Percentiles rank a stretch among this genome's conserved stretches.
Evolutionary conservation across 2,888 invertebrate genomes (phyloP).

Genomic region (Tetragonisca angustula): DNA sequence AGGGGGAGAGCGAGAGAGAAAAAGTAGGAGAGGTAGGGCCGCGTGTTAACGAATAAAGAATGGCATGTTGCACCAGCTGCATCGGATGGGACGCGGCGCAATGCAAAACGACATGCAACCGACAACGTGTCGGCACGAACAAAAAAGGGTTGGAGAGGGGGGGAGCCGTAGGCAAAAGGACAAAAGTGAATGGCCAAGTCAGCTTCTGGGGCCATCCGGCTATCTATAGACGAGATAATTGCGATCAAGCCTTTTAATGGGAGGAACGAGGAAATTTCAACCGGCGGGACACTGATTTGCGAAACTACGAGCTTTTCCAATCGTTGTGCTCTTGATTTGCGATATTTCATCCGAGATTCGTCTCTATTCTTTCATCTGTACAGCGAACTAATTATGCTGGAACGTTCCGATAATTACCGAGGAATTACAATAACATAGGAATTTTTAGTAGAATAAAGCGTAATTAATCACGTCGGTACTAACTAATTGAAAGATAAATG

Average conservation of each 20-base stretch:
- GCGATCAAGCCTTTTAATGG: constrained; percentile 29
- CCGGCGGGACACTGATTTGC: background rate
- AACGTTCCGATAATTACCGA: no score
- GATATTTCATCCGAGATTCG: no score
- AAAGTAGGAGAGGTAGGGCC: constrained; percentile 39
- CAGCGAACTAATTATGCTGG: no score
- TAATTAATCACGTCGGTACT: no score
- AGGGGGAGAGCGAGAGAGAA: no score
- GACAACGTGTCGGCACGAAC: constrained; percentile 42
- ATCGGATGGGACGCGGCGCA: constrained; percentile 61
- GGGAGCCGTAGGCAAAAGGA: constrained; percentile 36
- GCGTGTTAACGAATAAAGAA: constrained; percentile 69
- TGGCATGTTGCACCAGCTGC: constrained; percentile 67
- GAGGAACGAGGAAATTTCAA: constrained; percentile 17
- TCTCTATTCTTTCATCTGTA: no score
- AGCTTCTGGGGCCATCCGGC: constrained; percentile 19
- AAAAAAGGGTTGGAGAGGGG: constrained; percentile 23
- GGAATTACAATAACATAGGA: no score
- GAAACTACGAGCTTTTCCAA: background rate
- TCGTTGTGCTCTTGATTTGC: background rate
- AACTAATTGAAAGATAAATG: no score
- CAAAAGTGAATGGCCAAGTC: constrained; percentile 39
- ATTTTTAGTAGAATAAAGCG: no score
- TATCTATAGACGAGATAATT: constrained; percentile 45
- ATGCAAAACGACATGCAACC: constrained; percentile 57